Evolutionary conservation across 2,113 vertebrate species (phyloP).

Genomic region (Danio rerio): DNA sequence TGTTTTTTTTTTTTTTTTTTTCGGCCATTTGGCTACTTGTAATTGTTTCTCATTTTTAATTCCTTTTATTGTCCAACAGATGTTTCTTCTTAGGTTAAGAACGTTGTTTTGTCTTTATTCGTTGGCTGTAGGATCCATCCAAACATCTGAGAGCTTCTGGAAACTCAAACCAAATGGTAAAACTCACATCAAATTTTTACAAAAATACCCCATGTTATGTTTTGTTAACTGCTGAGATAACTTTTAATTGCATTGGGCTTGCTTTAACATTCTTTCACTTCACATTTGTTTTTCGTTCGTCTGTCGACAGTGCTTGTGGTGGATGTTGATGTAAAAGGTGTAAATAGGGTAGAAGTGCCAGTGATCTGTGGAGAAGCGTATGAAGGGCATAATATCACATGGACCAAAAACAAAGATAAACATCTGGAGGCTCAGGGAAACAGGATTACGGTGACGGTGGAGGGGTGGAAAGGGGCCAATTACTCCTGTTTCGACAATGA

Average conservation of each 20-base stretch:
- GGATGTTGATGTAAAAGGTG: slow-evolving; percentile 46
- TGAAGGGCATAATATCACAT: slow-evolving; percentile 39
- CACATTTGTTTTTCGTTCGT: not conserved
- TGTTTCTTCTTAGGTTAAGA: slow-evolving; percentile 50
- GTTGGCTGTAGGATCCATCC: not conserved
- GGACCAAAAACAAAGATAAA: slow-evolving; percentile 44
- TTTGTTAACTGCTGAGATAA: not conserved
- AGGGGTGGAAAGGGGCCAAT: slow-evolving; percentile 55
- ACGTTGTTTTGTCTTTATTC: slow-evolving; percentile 25
- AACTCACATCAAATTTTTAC: too few species aligned
- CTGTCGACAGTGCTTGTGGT: slow-evolving; percentile 45
- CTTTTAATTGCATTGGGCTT: not conserved
- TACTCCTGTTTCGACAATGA: slow-evolving; percentile 52
- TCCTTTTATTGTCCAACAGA: slow-evolving; percentile 41
- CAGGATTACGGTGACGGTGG: slow-evolving; percentile 50
- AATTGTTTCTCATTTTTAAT: too few species aligned
- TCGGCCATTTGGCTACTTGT: too few species aligned
- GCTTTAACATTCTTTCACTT: not conserved
- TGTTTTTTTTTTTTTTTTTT: too few species aligned
- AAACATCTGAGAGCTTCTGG: slow-evolving; percentile 45
- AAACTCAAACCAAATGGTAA: slow-evolving; percentile 58
- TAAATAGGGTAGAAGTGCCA: slow-evolving; percentile 40
- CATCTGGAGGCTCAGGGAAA: slow-evolving; percentile 38
- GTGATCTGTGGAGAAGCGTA: slow-evolving; percentile 52
- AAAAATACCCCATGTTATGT: not conserved